Base-by-base conservation (phyloP, 2,797 vertebrate species). In the Argentina silus region DNA sequence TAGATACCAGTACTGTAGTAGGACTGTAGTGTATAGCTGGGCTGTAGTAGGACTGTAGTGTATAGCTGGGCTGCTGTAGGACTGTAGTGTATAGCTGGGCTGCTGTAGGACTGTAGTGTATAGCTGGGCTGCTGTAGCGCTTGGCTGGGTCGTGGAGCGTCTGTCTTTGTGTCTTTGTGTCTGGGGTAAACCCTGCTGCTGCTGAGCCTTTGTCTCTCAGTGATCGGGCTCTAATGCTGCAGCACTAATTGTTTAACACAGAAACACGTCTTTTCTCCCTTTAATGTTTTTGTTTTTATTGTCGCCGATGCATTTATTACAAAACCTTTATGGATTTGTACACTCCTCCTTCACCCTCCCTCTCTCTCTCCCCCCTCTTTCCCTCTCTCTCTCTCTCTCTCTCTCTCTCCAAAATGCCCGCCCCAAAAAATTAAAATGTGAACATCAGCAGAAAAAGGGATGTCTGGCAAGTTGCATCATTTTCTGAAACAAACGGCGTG, bases 241-340 rank as follows among this genome's bases (percentile, higher is more conserved):
- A 87, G 89, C 91, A 83, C 93, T 93, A 93, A 94, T 94, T 92
- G 91, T 93, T 93, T 90, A 93, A 93, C 93, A 93, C 92, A 92
- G 91, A 94, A 93, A 93, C 92, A 90, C 86, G 78, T 90, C 90
- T 93, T 91, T 92, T 93, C 91, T 92, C 92, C 83, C 86, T 92
- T 90, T 90, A 92, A 91, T 90, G 88, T 90, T 93, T 93, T 92
- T 91, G 91, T 93, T 91, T 90, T 90, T 89, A 93, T 94, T 93
- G 93, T 94, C 81, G 75, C 74, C 78, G 81, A 81, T 89, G 91
- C 90, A 91, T 93, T 92, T 90, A 92, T 91, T 86, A 93, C 93
- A 91, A 90, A 93, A 93, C 89, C 90, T 92, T 93, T 93, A 91
- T 93, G 90, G 87, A 88, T 93, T 91, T 90, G 84, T 84, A 90